Percentiles rank a stretch among this genome's conserved stretches.
phyloP scores from a whole-genome alignment of 2,113 vertebrate genomes.

The Takifugu flavidus region DNA sequence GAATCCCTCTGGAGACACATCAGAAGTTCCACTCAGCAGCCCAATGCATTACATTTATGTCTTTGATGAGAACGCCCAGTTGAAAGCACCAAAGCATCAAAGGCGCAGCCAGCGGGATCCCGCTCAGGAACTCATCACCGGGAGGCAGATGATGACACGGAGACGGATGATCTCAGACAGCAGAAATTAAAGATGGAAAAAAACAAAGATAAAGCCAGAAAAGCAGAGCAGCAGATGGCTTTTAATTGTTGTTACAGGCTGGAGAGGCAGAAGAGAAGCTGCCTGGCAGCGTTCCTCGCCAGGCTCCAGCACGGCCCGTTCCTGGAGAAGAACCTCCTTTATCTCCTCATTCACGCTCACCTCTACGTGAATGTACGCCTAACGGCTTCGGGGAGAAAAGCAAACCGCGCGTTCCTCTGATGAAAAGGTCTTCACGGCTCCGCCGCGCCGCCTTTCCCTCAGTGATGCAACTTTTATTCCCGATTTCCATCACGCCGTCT shows the following conservation, averaged over 20 bases:
- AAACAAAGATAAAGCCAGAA: slow-evolving; percentile 14
- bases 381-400: slow-evolving; percentile 8
- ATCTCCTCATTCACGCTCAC: slow-evolving; percentile 42
- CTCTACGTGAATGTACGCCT: slow-evolving; percentile 44
- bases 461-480: not conserved
- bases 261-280: slow-evolving; percentile 33
- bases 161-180: not conserved
- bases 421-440: not conserved
- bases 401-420: slow-evolving; percentile 5
- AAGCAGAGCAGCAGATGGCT: slow-evolving; percentile 37
- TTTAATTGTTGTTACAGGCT: slow-evolving; percentile 36
- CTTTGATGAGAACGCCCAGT: too few species aligned
- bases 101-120: too few species aligned
- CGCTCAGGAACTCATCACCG: too few species aligned
- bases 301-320: slow-evolving; percentile 47
- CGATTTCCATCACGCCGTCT: slow-evolving; percentile 2
- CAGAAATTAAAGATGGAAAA: slow-evolving; percentile 19
- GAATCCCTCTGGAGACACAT: not conserved
- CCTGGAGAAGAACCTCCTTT: slow-evolving; percentile 32
- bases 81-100: too few species aligned
- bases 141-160: not conserved
- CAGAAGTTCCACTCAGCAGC: not conserved
- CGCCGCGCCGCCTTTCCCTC: not conserved
- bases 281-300: slow-evolving; percentile 45
- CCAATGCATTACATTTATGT: not conserved